Base-by-base conservation (phyloP, 2,797 vertebrate species). In the Buphagus erythrorhynchus region DNA sequence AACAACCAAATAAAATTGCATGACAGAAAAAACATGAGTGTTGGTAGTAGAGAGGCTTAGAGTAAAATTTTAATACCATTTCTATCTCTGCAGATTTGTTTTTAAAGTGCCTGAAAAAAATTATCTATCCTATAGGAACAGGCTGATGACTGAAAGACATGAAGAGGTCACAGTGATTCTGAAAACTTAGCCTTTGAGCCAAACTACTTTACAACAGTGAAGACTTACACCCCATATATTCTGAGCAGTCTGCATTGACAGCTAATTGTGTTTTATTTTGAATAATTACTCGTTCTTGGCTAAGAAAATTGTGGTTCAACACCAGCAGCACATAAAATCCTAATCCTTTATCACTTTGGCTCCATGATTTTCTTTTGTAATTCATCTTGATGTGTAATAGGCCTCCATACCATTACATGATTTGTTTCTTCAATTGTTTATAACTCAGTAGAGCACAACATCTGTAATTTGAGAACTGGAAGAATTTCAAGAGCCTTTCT, bases 221-320 rank as follows among this genome's bases (percentile, higher is more conserved):
- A 66, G 14, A 55, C 42, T 71, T 52, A 42, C 16, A 54, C 4
- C 14, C 29, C 10, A 42, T 82, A 43, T 52, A 90, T 88, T 71
- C 68, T 25, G 16, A 90, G 28, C 29, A 58, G 42, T 58, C 43
- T 1, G 4, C 61, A 48, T 26, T 61, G 52, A 90, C 16, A 90
- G 42, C 10, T 86, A 87, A 95, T 28, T 54, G 48, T 66, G 66
- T 9, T 93, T 76, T 92, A 67, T 88, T 94, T 72, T 93, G 88
- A 95, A 45, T 81, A 88, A 90, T 71, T 73, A n/a, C 76, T 83
- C 52, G 2, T 84, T 88, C 82, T 89, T 48, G 58, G 59, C 69
- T 86, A 65, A 67, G 57, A 77, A 79, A 65, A 94, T 80, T 76
- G 67, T 59, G 21, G 20, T 77, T 97, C 77, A 92, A 69, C 59